Conservation (phyloP, 2,797 vertebrate genomes). For the Catharus ustulatus region DNA sequence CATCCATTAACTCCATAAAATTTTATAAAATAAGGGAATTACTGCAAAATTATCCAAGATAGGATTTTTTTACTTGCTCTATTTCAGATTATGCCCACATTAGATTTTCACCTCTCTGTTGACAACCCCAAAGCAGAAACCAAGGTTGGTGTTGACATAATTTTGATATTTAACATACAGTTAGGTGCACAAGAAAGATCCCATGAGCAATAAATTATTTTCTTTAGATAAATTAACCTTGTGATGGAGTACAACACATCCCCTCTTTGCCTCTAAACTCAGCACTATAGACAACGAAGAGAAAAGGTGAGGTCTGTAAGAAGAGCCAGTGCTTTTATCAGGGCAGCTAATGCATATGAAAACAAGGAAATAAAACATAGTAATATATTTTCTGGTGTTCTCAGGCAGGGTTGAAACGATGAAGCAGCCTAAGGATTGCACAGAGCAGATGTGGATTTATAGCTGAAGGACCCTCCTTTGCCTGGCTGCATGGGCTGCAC, state of each 20-base stretch:
- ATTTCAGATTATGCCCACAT: background rate
- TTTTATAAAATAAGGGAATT: background rate
- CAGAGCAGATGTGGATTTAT: background rate
- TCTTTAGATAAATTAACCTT: background rate
- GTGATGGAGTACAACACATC: background rate
- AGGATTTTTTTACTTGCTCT: background rate
- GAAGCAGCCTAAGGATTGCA: background rate
- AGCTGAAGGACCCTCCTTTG: background rate
- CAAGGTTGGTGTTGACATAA: background rate
- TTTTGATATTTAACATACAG: background rate
- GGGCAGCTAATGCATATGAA: background rate
- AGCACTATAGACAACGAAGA: background rate
- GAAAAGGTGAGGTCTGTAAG: background rate
- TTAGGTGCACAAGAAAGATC: background rate
- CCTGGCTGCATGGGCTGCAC: background rate
- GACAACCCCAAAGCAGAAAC: background rate
- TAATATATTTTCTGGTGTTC: background rate
- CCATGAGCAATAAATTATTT: background rate
- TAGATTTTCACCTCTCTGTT: background rate
- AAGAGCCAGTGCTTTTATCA: background rate
- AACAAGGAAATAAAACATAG: background rate
- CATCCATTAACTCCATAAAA: background rate
- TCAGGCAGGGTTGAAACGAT: background rate
- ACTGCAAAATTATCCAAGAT: background rate
- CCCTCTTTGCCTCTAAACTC: background rate